Percentiles rank a stretch among this genome's conserved stretches.
These are phyloP conservation scores for Eupithecia centaureata DNA, from an alignment of 2,888 invertebrate species.

Conservation along the genomic window DNA sequence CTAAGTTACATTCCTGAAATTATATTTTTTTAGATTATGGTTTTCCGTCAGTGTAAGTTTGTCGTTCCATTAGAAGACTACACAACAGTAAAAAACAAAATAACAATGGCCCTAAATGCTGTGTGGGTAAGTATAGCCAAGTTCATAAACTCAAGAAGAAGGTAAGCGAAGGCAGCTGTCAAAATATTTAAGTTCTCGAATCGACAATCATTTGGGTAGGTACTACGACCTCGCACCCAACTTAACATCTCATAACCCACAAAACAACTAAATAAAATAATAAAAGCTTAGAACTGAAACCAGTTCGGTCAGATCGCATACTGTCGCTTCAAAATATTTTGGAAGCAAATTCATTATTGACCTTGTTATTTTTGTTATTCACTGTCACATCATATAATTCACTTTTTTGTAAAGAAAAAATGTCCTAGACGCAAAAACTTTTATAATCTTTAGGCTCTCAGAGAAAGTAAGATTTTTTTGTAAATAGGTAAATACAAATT, in stretches of 20 bases:
- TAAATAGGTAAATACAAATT: too few relatives aligned
- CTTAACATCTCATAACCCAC: neutral
- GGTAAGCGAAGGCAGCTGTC: neutral
- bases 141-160: neutral
- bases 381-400: too few relatives aligned
- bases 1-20: too few relatives aligned
- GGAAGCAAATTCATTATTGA: neutral
- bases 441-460: neutral
- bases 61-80: neutral
- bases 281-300: neutral
- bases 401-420: too few relatives aligned
- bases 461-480: neutral
- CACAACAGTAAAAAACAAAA: neutral
- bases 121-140: neutral
- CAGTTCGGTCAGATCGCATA: neutral
- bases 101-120: neutral
- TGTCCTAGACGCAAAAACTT: neutral
- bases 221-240: neutral
- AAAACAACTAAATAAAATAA: neutral
- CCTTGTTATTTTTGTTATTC: neutral
- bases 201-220: constrained; percentile 1
- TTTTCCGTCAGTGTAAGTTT: neutral
- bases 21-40: too few relatives aligned
- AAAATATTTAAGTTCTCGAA: neutral
- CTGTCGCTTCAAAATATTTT: neutral